These are phyloP conservation scores for Ophion obscuratus DNA, from an alignment of 2,888 invertebrate species.

Conservation along the genomic window DNA sequence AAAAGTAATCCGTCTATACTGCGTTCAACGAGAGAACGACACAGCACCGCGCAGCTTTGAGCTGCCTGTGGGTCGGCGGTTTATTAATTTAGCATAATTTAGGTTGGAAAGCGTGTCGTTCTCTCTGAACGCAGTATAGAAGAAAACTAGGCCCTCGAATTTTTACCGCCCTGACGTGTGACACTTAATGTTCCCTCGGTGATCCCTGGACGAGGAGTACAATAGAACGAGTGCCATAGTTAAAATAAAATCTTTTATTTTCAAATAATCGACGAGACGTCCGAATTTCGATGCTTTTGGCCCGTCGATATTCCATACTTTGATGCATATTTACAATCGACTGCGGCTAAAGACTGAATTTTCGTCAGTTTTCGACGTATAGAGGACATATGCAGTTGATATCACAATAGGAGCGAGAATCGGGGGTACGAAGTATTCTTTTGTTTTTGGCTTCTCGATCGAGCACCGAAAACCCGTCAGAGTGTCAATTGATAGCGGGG, in stretches of 20 bases:
- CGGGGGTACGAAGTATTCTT: not conserved
- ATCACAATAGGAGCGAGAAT: slow-evolving; percentile 32
- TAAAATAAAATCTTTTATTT: slow-evolving; percentile 40
- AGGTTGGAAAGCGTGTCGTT: too few relatives aligned
- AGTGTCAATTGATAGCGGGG: slow-evolving; percentile 62
- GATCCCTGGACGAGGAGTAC: not conserved
- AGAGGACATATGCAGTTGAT: too few relatives aligned
- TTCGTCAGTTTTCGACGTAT: not conserved
- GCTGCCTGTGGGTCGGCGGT: too few relatives aligned
- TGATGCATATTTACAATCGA: slow-evolving; percentile 30
- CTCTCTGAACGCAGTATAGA: too few relatives aligned
- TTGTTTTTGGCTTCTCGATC: not conserved
- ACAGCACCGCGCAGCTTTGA: too few relatives aligned
- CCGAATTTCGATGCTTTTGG: not conserved
- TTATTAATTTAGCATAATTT: too few relatives aligned
- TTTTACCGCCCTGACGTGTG: too few relatives aligned
- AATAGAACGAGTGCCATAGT: not conserved
- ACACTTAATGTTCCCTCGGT: not conserved
- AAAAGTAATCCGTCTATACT: too few relatives aligned
- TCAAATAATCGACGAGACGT: slow-evolving; percentile 1
- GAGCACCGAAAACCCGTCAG: slow-evolving; percentile 35
- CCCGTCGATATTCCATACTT: not conserved
- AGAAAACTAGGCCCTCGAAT: too few relatives aligned
- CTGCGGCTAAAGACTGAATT: not conserved
- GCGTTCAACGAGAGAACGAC: too few relatives aligned